Evolutionary conservation across 2,113 vertebrate genomes (phyloP).

Genomic region (Thryonomys swinderianus): DNA sequence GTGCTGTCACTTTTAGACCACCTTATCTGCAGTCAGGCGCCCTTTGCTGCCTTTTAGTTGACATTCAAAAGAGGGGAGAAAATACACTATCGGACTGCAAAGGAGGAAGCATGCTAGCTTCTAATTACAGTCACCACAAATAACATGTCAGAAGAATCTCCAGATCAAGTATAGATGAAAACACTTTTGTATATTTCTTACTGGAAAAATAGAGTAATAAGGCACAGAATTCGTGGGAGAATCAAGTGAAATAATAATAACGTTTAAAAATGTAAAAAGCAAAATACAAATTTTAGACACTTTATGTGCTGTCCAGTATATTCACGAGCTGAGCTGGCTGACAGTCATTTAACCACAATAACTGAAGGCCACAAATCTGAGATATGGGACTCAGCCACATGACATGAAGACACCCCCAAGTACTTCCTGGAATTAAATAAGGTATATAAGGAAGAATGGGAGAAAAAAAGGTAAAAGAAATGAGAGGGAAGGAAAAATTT

Average conservation of each 20-base stretch:
- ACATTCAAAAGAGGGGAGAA: background rate
- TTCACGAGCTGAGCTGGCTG: background rate
- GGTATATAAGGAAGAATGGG: background rate
- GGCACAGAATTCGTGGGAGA: background rate
- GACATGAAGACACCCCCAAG: background rate
- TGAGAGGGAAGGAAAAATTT: too few relatives aligned
- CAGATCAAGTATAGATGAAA: background rate
- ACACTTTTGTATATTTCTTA: background rate
- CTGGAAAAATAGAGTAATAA: background rate
- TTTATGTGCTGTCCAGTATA: background rate
- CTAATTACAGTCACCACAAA: background rate
- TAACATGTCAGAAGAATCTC: background rate
- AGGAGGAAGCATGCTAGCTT: background rate
- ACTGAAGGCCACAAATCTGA: background rate
- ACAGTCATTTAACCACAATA: background rate
- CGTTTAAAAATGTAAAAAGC: background rate
- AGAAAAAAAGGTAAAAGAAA: background rate
- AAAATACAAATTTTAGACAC: background rate
- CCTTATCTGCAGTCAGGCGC: background rate
- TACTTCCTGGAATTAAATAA: background rate
- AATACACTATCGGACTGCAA: too few relatives aligned
- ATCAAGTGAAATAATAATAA: background rate
- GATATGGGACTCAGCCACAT: too few relatives aligned
- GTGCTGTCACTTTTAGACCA: background rate
- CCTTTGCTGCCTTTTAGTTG: constrained; percentile 56